These are phyloP conservation scores for Melieria omissa DNA, from an alignment of 2,888 invertebrate genomes.

Conservation along the genomic window DNA sequence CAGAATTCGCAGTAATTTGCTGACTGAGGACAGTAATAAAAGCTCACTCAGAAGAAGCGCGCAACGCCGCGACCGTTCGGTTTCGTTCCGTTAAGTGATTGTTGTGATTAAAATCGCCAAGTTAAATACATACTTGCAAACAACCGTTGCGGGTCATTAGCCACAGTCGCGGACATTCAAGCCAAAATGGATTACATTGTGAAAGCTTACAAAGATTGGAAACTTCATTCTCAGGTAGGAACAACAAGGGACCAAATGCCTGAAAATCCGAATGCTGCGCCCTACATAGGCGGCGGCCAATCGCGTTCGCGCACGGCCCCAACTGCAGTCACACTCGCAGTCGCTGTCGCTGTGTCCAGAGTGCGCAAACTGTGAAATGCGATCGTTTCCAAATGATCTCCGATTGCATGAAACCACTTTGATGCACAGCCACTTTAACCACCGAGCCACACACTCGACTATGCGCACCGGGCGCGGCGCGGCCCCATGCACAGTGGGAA, in stretches of 20 bases:
- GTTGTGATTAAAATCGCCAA: no score
- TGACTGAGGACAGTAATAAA: no score
- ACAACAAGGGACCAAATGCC: background rate
- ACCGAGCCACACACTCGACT: no score
- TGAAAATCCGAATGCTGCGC: background rate
- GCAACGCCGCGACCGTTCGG: no score
- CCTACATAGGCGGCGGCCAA: background rate
- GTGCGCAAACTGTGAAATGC: background rate
- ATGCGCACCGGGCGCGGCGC: no score
- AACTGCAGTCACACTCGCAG: background rate
- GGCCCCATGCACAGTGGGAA: no score
- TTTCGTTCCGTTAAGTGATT: no score
- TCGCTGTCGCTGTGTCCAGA: background rate
- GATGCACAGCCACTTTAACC: no score
- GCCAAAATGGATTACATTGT: slow-evolving; percentile 65
- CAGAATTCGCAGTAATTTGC: background rate
- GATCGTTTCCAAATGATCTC: slow-evolving; percentile 17
- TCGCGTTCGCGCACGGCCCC: background rate
- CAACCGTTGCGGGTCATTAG: no score
- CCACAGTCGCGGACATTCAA: no score
- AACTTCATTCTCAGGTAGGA: slow-evolving; percentile 65
- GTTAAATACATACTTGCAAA: no score
- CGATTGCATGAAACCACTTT: background rate
- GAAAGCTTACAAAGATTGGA: slow-evolving; percentile 66
- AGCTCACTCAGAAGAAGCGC: no score